phyloP scores from a whole-genome alignment of 1,140 invertebrate species.

The Drosophila yakuba region DNA sequence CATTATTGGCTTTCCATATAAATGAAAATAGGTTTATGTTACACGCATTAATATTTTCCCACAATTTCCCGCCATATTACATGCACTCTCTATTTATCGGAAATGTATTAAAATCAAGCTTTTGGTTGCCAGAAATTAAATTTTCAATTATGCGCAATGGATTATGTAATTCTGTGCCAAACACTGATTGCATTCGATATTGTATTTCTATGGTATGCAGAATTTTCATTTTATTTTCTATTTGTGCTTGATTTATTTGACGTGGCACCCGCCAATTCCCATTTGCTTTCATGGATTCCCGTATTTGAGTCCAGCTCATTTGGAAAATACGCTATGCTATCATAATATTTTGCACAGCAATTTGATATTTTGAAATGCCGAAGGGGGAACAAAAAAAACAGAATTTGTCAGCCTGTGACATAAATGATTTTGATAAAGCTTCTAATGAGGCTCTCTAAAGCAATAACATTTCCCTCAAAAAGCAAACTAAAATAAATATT shows the following conservation, averaged over 20 bases:
- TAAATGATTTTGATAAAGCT: conserved; percentile 59
- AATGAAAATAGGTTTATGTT: conserved; percentile 44
- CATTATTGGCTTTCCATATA: conserved; percentile 7
- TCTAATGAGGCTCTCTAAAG: conserved; percentile 11
- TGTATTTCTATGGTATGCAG: conserved; percentile 14
- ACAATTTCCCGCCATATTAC: conserved; percentile 9
- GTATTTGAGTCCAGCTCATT: conserved; percentile 6
- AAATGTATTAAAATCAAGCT: conserved; percentile 7
- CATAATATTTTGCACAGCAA: conserved; percentile 33
- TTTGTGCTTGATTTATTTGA: conserved; percentile 32
- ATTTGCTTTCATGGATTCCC: conserved; percentile 19
- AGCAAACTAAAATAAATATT: conserved; percentile 22
- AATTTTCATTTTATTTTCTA: conserved; percentile 40
- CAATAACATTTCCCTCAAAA: conserved; percentile 8
- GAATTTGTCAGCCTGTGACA: conserved; percentile 40
- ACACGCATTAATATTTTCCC: conserved; percentile 19
- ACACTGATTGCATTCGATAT: conserved; percentile 50
- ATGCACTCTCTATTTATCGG: background rate
- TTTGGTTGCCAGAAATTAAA: conserved; percentile 42
- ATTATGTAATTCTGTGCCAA: conserved; percentile 52
- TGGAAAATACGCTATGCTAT: conserved; percentile 3
- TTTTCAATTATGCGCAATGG: conserved; percentile 60
- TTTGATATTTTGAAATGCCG: conserved; percentile 57
- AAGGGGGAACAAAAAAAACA: background rate
- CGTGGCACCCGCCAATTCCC: conserved; percentile 7